These are phyloP conservation scores for Diadumene lineata DNA, from an alignment of 92 coral and sea anemone genomes.

Conservation along the genomic window DNA sequence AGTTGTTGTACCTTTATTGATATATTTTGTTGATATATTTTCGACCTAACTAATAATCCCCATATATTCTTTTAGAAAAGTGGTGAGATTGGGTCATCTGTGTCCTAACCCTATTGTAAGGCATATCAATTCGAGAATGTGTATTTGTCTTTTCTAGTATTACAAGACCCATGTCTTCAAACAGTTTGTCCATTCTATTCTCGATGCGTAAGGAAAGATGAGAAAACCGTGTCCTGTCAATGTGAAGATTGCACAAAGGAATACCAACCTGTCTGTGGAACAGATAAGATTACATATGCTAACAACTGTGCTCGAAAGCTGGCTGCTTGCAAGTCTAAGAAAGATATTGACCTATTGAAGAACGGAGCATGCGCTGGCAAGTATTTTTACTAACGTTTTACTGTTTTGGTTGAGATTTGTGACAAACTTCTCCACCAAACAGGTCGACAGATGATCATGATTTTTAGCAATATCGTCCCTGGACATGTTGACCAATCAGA, in stretches of 20 bases:
- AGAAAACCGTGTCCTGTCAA: slow-evolving; percentile 69
- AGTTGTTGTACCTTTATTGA: too few species aligned
- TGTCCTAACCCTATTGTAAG: too few species aligned
- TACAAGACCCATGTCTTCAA: slow-evolving; percentile 77
- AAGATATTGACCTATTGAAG: slow-evolving; percentile 38
- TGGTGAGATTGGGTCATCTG: too few species aligned
- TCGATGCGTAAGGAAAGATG: slow-evolving; percentile 59
- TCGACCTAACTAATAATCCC: too few species aligned
- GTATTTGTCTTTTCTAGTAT: slow-evolving; percentile 20
- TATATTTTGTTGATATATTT: too few species aligned
- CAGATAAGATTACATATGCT: slow-evolving; percentile 66
- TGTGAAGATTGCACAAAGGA: slow-evolving; percentile 66
- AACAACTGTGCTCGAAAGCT: slow-evolving; percentile 75
- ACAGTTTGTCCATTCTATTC: slow-evolving; percentile 65
- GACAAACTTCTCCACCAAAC: background rate
- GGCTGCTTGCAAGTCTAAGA: slow-evolving; percentile 63
- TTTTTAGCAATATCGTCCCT: too few species aligned
- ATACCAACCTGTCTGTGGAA: slow-evolving; percentile 75
- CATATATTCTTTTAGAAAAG: too few species aligned
- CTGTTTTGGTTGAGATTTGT: background rate
- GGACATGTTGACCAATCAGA: too few species aligned
- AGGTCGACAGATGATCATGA: background rate
- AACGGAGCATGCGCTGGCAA: slow-evolving; percentile 78
- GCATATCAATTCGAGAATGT: too few species aligned
- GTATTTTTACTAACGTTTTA: background rate